Conservation (phyloP, 2,888 invertebrate genomes). For the Platycheirus albimanus region DNA sequence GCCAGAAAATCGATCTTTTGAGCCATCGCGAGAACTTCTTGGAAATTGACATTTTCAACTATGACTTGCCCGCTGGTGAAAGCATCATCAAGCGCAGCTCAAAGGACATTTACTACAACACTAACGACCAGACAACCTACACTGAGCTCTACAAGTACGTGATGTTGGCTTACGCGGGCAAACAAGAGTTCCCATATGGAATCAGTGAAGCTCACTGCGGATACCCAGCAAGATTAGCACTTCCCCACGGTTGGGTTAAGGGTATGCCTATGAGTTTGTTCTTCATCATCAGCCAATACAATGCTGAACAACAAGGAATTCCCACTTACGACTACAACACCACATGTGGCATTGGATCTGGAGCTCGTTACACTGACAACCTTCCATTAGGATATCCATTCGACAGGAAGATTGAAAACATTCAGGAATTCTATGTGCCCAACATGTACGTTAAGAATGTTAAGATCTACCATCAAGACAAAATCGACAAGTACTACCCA, state of each 20-base stretch:
- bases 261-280: slow-evolving; percentile 86
- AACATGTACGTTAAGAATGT: slow-evolving; percentile 86
- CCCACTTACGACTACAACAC: slow-evolving; percentile 83
- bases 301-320: slow-evolving; percentile 78
- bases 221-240: slow-evolving; percentile 85
- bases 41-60: slow-evolving; percentile 86
- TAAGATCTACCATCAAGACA: slow-evolving; percentile 71
- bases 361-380: slow-evolving; percentile 84
- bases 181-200: slow-evolving; percentile 82
- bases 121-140: slow-evolving; percentile 86
- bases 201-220: slow-evolving; percentile 84
- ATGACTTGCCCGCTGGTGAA: slow-evolving; percentile 85
- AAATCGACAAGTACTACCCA: slow-evolving; percentile 74
- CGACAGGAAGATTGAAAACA: slow-evolving; percentile 85
- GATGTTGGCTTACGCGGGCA: slow-evolving; percentile 82
- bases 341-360: slow-evolving; percentile 84
- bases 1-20: slow-evolving; percentile 85
- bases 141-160: slow-evolving; percentile 86
- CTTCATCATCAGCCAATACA: slow-evolving; percentile 85
- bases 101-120: slow-evolving; percentile 84
- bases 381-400: slow-evolving; percentile 88
- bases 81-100: slow-evolving; percentile 88
- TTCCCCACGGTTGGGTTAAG: slow-evolving; percentile 86
- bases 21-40: slow-evolving; percentile 86
- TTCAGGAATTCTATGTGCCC: slow-evolving; percentile 84